Conservation (phyloP, 2,888 invertebrate species). For the Perdita meconis region DNA sequence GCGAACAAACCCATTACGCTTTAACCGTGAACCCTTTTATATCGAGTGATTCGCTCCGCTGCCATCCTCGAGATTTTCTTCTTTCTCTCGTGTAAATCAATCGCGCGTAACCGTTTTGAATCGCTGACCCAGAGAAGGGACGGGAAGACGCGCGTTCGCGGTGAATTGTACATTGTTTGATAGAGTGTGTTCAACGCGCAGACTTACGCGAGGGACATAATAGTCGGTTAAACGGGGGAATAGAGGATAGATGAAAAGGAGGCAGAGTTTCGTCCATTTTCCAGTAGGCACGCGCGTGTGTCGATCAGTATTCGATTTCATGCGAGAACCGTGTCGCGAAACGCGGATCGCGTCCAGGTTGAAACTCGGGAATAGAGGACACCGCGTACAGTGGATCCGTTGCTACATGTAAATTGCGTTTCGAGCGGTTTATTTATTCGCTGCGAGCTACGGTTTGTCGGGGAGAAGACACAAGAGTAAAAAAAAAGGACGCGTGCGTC, state of each 20-base stretch:
- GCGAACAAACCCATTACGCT: constrained; percentile 25
- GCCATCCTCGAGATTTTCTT: constrained; percentile 19
- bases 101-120: background rate
- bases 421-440: constrained; percentile 46
- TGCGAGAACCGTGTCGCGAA: constrained; percentile 23
- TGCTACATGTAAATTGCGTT: constrained; percentile 47
- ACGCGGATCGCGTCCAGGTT: background rate
- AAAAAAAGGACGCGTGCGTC: background rate
- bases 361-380: background rate
- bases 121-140: background rate
- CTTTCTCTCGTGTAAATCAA: constrained; percentile 11
- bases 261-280: constrained; percentile 18
- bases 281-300: constrained; percentile 31
- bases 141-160: background rate
- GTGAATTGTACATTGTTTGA: constrained; percentile 28
- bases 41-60: constrained; percentile 19
- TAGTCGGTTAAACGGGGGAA: constrained; percentile 39
- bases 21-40: constrained; percentile 20
- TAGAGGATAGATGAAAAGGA: background rate
- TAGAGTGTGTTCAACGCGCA: constrained; percentile 9
- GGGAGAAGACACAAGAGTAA: background rate
- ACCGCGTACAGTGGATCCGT: background rate
- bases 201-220: constrained; percentile 38
- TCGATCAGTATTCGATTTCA: constrained; percentile 50
- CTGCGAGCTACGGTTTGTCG: background rate